Base-by-base conservation (phyloP, 2,113 vertebrate species). In the Pygoscelis antarcticus region DNA sequence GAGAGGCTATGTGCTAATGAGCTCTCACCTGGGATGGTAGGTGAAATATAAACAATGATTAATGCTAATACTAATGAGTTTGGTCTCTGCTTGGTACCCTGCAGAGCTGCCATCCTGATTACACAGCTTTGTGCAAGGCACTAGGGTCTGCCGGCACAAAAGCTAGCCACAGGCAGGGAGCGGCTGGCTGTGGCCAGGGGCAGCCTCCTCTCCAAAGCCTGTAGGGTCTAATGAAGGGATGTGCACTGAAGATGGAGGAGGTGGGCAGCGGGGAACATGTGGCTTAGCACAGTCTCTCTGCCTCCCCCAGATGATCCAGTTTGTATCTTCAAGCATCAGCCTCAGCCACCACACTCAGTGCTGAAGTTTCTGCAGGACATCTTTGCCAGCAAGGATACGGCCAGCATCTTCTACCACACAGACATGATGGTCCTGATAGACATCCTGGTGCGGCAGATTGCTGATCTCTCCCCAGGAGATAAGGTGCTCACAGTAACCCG, bases 341-440 rank as follows among this genome's bases (percentile, higher is more conserved):
- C 99, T 1, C 99, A 99, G 70, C 99, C 99, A 1, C 99, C 99
- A 0, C 99, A 99, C 96, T 98, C 99, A 0, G 98, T 99, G 69
- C 98, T 99, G 81, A 99, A 99, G 98, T 99, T 99, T 80, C 99
- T 99, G 83, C 99, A 99, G 98, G 99, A 99, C 19, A 97, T 99
- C 68, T 99, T 99, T 13, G 98, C 99, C 95, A 98, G 97, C 96
- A 95, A 92, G 16, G 97, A 99, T 72, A 99, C 99, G 0, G 99
- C 99, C 0, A 92, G 98, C 96, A 99, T 99, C 98, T 99, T 99
- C 98, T 99, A 99, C 97, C 98, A 98, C 97, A 99, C 99, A 0
- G 99, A 99, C 98, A 99, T 99, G 99, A 99, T 99, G 99, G 99
- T 99, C 36, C 99, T 99, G 98, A 99, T 99, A 5, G 99, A 99